A percentile compares a stretch with the other conserved stretches of the same genome.
Evolutionary conservation across 2,888 invertebrate genomes (phyloP).

Genomic region (Taphrorychus bicolor): DNA sequence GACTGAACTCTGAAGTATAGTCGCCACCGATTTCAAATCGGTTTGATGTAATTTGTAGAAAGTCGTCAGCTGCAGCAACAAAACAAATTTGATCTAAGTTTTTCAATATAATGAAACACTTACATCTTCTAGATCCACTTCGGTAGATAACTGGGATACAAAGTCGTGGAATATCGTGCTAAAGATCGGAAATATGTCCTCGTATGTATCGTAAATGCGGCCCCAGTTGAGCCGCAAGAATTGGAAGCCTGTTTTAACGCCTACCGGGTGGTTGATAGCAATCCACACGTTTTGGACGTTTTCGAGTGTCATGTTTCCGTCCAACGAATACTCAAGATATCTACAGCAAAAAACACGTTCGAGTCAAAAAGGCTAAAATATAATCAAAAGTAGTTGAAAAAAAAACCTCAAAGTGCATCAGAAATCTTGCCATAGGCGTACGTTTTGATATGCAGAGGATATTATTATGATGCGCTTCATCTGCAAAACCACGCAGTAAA

Average conservation of each 20-base stretch:
- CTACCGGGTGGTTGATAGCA: slow-evolving; percentile 54
- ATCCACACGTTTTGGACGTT: slow-evolving; percentile 56
- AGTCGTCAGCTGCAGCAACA: slow-evolving; percentile 52
- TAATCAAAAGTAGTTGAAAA: too few species aligned
- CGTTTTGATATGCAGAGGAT: too few species aligned
- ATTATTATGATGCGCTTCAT: too few species aligned
- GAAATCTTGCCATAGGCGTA: too few species aligned
- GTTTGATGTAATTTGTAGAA: slow-evolving; percentile 55
- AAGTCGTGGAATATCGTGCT: slow-evolving; percentile 56
- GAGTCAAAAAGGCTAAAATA: too few species aligned
- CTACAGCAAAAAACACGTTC: too few species aligned
- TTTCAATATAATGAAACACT: slow-evolving; percentile 38
- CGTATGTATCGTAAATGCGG: slow-evolving; percentile 52
- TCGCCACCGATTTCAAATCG: slow-evolving; percentile 52
- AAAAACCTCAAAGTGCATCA: too few species aligned
- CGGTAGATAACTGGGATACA: slow-evolving; percentile 53
- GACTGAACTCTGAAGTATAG: slow-evolving; percentile 53
- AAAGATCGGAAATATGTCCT: slow-evolving; percentile 53
- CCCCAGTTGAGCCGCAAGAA: slow-evolving; percentile 57
- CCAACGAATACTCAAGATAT: slow-evolving; percentile 54
- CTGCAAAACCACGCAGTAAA: too few species aligned
- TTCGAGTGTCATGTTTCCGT: slow-evolving; percentile 53
- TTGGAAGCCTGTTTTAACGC: slow-evolving; percentile 54
- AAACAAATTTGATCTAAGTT: background rate
- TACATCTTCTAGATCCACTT: slow-evolving; percentile 58